Evolutionary conservation across 2,797 vertebrate species (phyloP), one percentile per base, ranked within the genome.

Genomic region (Okamejei kenojei): DNA sequence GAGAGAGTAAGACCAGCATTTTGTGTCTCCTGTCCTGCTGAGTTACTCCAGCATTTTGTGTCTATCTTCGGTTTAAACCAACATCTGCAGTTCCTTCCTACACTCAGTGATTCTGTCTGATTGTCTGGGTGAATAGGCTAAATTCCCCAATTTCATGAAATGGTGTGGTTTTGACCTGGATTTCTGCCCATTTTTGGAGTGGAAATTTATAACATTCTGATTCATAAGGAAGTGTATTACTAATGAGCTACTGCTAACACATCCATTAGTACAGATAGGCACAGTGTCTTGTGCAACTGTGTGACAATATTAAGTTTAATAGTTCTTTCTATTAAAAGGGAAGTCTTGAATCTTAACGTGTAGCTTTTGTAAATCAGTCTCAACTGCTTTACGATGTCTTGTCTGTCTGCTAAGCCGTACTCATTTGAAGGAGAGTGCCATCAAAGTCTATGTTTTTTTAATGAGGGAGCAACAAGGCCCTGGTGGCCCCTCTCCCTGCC

Each of bases 401-500:
- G 15, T 29, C 35, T 23, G 23, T 54, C 38, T 76, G 23, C 76
- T 23, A 21, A 92, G 32, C 45, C 23, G 90, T 54, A 21, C 38
- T 71, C 45, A 58, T 92, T 92, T 92, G 90, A 74, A 92, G 26
- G 23, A 74, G 23, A 74, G 38, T 29, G 23, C 90, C 54, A 71
- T n/a, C 71, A 92, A 92, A 92, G 26, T 10, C 13, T 74, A 29
- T 26, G 71, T 76, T 92, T 54, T 74, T 92, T 38, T 92, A 76
- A 92, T 76, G 38, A n/a, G 68, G 73, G 90, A 74, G 5, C 68
- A 76, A 38, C 23, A 76, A 76, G 61, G 84, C 68, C 23, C 86
- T 23, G 32, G 73, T 68, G 54, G 90, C 23, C 90, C 23, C 38
- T 91, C 35, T 29, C 90, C 68, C 35, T 92, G 71, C 45, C 90